These are phyloP conservation scores for Dendrolimus punctatus DNA, from an alignment of 1,140 invertebrate species.

Conservation along the genomic window DNA sequence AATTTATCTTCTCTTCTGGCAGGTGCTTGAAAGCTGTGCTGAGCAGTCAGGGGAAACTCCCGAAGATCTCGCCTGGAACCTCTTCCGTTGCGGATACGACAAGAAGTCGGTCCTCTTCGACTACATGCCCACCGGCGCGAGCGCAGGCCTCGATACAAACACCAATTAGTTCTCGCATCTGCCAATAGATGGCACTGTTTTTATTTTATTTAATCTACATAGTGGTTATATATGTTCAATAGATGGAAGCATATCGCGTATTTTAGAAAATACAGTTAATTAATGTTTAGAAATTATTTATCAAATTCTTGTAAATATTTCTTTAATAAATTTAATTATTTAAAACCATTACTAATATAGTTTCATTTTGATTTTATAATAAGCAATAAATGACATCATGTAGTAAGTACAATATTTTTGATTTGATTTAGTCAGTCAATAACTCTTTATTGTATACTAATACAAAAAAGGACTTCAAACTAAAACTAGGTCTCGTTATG, in stretches of 20 bases:
- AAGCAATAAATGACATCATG: no score
- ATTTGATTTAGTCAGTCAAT: no score
- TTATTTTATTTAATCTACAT: not conserved
- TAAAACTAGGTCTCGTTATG: no score
- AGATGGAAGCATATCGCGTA: conserved; percentile 3
- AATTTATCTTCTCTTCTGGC: not conserved
- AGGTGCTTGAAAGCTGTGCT: conserved; percentile 48
- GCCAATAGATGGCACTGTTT: conserved; percentile 5
- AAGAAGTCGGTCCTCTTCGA: conserved; percentile 49
- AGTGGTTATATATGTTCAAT: not conserved
- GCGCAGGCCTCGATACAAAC: conserved; percentile 4
- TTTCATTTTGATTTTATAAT: no score
- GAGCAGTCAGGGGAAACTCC: conserved; percentile 41
- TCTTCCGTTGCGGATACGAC: conserved; percentile 55
- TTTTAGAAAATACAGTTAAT: no score
- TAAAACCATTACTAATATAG: no score
- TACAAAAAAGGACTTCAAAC: no score
- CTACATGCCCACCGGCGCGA: conserved; percentile 32
- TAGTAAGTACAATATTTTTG: no score
- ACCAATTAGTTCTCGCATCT: conserved; percentile 4
- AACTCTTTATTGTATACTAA: no score
- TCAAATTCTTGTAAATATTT: no score
- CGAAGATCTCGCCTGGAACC: conserved; percentile 53
- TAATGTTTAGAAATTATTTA: no score
- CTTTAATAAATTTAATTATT: no score